phyloP scores from a whole-genome alignment of 2,113 vertebrate species.

The Arvicanthis niloticus region DNA sequence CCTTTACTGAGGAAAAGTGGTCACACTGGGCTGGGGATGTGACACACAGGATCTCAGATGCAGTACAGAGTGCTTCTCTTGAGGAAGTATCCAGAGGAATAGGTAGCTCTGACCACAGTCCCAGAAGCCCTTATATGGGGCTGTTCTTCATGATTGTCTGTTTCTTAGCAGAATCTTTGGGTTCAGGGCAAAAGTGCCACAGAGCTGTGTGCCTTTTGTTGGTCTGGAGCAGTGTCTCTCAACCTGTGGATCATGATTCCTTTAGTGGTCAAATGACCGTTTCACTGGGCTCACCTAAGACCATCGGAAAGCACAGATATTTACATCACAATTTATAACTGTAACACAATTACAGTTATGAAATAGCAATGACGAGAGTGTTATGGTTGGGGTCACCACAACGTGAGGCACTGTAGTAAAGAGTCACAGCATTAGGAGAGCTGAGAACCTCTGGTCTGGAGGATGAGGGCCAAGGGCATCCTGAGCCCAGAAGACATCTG shows the following conservation, averaged over 20 bases:
- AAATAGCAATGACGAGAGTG: background rate
- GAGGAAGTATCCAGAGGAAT: background rate
- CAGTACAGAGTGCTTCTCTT: background rate
- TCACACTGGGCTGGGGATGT: background rate
- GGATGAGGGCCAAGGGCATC: background rate
- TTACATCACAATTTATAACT: background rate
- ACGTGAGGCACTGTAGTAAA: background rate
- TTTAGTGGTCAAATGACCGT: too few species aligned
- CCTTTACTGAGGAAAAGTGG: background rate
- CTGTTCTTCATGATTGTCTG: background rate
- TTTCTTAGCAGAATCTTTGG: background rate
- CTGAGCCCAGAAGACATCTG: background rate
- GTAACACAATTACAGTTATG: background rate
- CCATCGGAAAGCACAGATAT: background rate
- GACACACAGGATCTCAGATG: accelerated
- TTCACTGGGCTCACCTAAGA: background rate
- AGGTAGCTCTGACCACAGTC: background rate
- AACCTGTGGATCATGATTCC: background rate
- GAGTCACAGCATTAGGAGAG: background rate
- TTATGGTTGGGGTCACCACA: background rate
- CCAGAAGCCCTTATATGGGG: too few species aligned
- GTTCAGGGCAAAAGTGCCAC: background rate
- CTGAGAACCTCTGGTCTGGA: background rate
- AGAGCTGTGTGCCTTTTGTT: background rate
- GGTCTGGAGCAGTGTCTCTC: background rate